Conservation (phyloP, 2,797 vertebrate genomes). For the Hephaestus fuliginosus region DNA sequence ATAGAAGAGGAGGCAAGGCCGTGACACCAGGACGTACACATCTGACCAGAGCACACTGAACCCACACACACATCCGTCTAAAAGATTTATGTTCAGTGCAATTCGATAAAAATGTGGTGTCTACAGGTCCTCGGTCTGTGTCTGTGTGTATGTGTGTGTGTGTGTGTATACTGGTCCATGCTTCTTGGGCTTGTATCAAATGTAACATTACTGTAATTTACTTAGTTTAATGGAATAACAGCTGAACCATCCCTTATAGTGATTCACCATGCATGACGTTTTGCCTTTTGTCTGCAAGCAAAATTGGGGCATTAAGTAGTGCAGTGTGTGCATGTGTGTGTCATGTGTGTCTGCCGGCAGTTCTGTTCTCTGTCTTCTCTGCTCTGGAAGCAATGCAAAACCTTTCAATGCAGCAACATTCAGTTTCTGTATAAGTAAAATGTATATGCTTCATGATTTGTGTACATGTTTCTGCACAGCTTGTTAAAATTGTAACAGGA, state of each 20-base stretch:
- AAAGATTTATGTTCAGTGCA: slow-evolving; percentile 54
- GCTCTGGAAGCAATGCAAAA: background rate
- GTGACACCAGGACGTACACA: slow-evolving; percentile 36
- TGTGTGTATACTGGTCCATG: background rate
- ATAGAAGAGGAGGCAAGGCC: slow-evolving; percentile 30
- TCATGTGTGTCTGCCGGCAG: background rate
- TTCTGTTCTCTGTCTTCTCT: background rate
- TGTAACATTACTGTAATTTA: slow-evolving; percentile 24
- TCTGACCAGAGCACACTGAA: slow-evolving; percentile 30
- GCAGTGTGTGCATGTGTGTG: background rate
- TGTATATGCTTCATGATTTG: background rate
- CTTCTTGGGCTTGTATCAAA: slow-evolving; percentile 5
- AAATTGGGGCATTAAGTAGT: background rate
- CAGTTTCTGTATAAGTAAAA: background rate
- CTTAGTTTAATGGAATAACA: slow-evolving; percentile 45
- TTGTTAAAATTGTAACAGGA: background rate
- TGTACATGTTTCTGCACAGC: background rate
- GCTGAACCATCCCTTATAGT: background rate
- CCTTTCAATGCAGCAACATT: background rate
- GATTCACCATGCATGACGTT: slow-evolving; percentile 13
- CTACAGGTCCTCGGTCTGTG: background rate
- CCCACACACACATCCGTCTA: slow-evolving; percentile 27
- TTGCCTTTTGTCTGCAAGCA: slow-evolving; percentile 1
- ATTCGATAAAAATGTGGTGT: slow-evolving; percentile 30
- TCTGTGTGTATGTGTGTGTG: slow-evolving; percentile 6